phyloP scores from a whole-genome alignment of 2,113 vertebrate genomes.

The Mobula birostris region DNA sequence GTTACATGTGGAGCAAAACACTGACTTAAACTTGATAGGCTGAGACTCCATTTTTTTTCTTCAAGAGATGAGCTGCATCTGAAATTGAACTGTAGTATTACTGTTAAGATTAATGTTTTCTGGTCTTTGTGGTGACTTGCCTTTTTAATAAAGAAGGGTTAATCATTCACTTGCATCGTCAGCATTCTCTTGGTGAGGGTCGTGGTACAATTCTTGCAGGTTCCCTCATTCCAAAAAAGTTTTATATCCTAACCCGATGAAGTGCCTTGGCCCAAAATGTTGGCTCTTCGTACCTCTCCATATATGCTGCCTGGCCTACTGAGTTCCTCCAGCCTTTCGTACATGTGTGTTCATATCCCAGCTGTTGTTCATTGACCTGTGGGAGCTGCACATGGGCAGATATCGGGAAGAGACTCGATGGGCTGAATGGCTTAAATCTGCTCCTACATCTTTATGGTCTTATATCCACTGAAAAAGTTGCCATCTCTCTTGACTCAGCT shows the following conservation, averaged over 20 bases:
- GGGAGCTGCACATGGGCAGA: neutral
- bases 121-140: neutral
- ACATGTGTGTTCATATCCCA: neutral
- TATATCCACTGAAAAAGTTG: too few species aligned
- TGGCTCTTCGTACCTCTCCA: too few species aligned
- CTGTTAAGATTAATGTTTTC: neutral
- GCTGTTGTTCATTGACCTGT: neutral
- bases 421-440: too few species aligned
- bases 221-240: neutral
- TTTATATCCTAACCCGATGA: neutral
- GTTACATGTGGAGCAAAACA: neutral
- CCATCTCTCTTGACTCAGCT: neutral
- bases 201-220: neutral
- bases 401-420: too few species aligned
- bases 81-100: neutral
- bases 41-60: neutral
- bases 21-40: neutral
- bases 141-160: neutral
- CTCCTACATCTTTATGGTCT: too few species aligned
- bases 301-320: too few species aligned
- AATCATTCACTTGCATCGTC: neutral
- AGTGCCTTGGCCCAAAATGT: too few species aligned
- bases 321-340: too few species aligned
- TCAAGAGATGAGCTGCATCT: neutral
- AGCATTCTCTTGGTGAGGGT: neutral